Evolutionary conservation across 1,140 invertebrate genomes (phyloP).

Genomic region (Reticulitermes speratus): DNA sequence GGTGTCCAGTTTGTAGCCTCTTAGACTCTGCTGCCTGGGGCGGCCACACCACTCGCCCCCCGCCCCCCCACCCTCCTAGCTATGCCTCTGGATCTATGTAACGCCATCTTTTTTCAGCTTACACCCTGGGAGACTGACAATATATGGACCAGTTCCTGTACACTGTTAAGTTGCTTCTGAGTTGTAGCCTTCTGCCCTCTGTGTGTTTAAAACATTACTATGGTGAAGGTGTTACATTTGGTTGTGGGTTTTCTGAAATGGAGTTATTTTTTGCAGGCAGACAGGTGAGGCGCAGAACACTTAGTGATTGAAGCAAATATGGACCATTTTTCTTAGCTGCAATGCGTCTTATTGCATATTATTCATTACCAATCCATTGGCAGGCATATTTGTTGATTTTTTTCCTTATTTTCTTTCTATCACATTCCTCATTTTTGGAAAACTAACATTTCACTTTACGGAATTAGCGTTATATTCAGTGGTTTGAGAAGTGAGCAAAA

Average conservation of each 20-base stretch:
- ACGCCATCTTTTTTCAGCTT: not conserved
- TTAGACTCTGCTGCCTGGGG: too few species aligned
- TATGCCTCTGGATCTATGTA: not conserved
- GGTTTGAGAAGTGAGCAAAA: not conserved
- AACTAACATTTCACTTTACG: not conserved
- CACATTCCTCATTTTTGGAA: not conserved
- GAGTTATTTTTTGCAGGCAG: not conserved
- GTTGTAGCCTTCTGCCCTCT: not conserved
- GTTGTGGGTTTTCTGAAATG: slow-evolving; percentile 20
- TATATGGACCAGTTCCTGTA: slow-evolving; percentile 21
- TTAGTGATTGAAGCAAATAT: not conserved
- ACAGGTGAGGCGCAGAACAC: not conserved
- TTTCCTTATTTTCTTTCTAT: slow-evolving; percentile 7
- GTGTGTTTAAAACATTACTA: slow-evolving; percentile 20
- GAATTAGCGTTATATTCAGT: slow-evolving; percentile 20
- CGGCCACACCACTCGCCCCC: too few species aligned
- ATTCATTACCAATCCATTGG: not conserved
- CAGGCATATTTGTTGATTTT: not conserved
- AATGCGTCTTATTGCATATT: not conserved
- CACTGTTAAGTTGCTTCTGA: slow-evolving; percentile 2
- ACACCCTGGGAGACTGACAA: slow-evolving; percentile 19
- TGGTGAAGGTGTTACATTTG: slow-evolving; percentile 24
- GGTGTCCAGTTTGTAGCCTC: too few species aligned
- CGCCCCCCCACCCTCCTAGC: too few species aligned
- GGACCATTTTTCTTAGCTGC: not conserved